These are phyloP conservation scores for Malurus splendens DNA, from an alignment of 2,797 vertebrate genomes.

Conservation along the genomic window DNA sequence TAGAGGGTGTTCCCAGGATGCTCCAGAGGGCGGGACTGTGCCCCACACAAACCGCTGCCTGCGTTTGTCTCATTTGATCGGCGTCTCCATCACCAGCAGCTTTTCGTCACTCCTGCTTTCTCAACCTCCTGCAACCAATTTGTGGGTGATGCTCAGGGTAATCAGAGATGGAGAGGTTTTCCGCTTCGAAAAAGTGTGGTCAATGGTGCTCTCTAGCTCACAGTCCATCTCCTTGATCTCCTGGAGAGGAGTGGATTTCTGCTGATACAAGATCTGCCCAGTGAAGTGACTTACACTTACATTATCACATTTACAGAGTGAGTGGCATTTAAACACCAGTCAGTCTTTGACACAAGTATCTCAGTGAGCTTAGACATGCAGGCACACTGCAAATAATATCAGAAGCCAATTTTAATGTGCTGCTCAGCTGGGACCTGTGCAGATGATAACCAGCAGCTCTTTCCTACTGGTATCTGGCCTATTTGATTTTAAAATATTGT, in stretches of 20 bases:
- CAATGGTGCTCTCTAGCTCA: background rate
- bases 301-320: background rate
- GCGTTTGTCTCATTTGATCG: fast-evolving
- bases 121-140: background rate
- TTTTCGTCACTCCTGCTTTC: fast-evolving
- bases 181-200: fast-evolving
- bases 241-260: background rate
- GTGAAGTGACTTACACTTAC: background rate
- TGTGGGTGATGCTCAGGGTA: background rate
- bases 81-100: background rate
- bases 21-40: background rate
- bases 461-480: background rate
- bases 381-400: background rate
- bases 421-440: background rate
- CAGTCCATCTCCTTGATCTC: background rate
- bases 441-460: background rate
- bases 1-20: background rate
- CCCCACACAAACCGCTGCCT: background rate
- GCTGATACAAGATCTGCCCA: background rate
- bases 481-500: background rate
- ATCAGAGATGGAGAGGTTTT: background rate
- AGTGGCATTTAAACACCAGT: background rate
- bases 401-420: background rate
- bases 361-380: background rate
- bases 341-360: background rate